Conservation (phyloP, 2,113 vertebrate species). For the Xyliphius kryptos region DNA sequence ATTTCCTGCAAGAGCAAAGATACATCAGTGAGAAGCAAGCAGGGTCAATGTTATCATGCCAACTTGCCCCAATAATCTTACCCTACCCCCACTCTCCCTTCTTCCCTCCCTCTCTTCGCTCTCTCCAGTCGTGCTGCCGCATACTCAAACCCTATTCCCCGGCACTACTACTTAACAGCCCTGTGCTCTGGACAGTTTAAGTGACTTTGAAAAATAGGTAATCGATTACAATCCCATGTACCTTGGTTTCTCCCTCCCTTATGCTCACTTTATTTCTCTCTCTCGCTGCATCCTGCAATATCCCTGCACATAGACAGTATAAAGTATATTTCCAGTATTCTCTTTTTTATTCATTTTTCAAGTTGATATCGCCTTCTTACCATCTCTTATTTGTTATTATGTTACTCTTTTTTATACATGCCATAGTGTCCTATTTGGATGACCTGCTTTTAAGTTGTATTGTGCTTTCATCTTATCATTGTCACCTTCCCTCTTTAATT, state of each 20-base stretch:
- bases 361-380: too few relatives aligned
- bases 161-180: constrained; percentile 68
- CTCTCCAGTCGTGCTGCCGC: constrained; percentile 73
- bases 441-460: too few relatives aligned
- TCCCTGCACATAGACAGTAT: constrained; percentile 28
- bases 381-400: too few relatives aligned
- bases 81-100: constrained; percentile 7
- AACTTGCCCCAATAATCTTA: constrained; percentile 12
- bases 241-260: constrained; percentile 47
- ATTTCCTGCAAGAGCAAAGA: constrained; percentile 76
- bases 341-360: too few relatives aligned
- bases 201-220: constrained; percentile 93
- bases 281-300: constrained; percentile 34
- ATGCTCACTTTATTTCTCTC: constrained; percentile 31
- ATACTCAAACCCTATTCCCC: constrained; percentile 68
- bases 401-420: too few relatives aligned
- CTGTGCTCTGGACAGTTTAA: constrained; percentile 75
- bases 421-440: too few relatives aligned
- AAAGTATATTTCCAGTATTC: constrained; percentile 40
- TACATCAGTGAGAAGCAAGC: constrained; percentile 72
- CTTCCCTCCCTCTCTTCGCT: constrained; percentile 27
- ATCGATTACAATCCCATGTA: constrained; percentile 83
- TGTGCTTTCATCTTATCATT: too few relatives aligned
- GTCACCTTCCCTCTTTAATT: constrained; percentile 6
- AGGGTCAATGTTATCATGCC: constrained; percentile 69